Base-by-base conservation (phyloP, 2,113 vertebrate species). In the Carassius carassius region DNA sequence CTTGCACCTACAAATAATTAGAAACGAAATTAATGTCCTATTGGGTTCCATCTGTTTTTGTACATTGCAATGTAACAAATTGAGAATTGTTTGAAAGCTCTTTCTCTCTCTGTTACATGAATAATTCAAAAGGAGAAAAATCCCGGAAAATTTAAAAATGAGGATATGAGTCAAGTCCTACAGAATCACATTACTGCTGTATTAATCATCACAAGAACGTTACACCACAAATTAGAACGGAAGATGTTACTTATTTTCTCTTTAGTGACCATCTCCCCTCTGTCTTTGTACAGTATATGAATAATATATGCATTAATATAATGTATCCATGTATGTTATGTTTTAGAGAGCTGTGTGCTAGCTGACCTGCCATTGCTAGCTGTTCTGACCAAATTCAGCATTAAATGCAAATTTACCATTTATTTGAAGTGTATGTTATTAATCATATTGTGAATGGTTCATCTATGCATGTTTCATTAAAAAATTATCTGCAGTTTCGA, bases 201-300 rank as follows among this genome's bases (percentile, higher is more conserved):
- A 81, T 81, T 67, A 81, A 80, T 80, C 78, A 49, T 80, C 60
- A 67, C n/a, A 49, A 67, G 60, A 67, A 63, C 7, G n/a, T 41
- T 79, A 4, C 54, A 79, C 21, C n/a, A 44, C 56, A 3, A 23
- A 81, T 81, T 49, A 67, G 35, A 81, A 49, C 60, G 13, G 4
- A 67, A 49, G 49, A 51, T 49, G 78, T 49, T 17, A 10, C 41
- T 67, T 63, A 17, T 63, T 78, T 78, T 60, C 17, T 41, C 77
- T 44, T 65, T 10, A 47, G 37, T 11, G 23, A 44, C 37, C n/a
- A 63, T 49, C 37, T 67, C 23, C 16, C 16, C 16, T 9, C 65
- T 47, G 14, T 25, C 11, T 62, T n/a, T 23, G 35, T 25, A 41
- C 4, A 37, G 21, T 23, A 23, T 41, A 47, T 41, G 5, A 12